Conservation (phyloP, 30 jellyfish, hydroid and myxozoan species). For the Morbakka virulenta region DNA sequence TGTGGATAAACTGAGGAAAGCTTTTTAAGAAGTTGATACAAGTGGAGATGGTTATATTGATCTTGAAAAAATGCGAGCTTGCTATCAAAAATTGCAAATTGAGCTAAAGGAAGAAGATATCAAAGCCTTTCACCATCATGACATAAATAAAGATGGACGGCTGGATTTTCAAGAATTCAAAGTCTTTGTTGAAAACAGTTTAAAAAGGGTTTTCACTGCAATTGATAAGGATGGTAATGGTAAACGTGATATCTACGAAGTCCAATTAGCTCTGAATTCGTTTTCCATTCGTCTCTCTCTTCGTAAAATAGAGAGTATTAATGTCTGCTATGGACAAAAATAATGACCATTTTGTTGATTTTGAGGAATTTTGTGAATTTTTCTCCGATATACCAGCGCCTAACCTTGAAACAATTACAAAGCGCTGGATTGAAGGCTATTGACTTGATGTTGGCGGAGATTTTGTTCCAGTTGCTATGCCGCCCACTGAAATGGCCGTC, state of each 20-base stretch:
- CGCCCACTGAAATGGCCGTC: constrained; percentile 82
- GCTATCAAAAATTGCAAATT: constrained; percentile 50
- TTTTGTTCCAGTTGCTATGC: constrained; percentile 70
- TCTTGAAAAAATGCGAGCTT: constrained; percentile 54
- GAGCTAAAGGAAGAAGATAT: constrained; percentile 36
- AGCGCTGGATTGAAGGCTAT: constrained; percentile 60
- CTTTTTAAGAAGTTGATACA: constrained; percentile 50
- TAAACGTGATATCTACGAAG: constrained; percentile 37
- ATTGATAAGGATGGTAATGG: constrained; percentile 62
- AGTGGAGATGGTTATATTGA: constrained; percentile 57
- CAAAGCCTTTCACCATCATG: constrained; percentile 26
- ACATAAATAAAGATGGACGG: constrained; percentile 31
- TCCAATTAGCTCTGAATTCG: constrained; percentile 44
- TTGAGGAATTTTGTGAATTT: constrained; percentile 71
- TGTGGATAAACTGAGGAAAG: constrained; percentile 34
- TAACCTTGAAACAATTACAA: constrained; percentile 41
- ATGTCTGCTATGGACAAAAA: constrained; percentile 67
- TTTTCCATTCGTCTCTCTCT: constrained; percentile 36
- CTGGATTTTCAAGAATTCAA: constrained; percentile 56
- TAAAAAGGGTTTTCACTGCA: constrained; percentile 40
- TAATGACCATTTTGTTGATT: constrained; percentile 47
- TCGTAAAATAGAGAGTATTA: constrained; percentile 51
- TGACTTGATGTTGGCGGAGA: constrained; percentile 81
- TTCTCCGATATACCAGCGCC: constrained; percentile 86
- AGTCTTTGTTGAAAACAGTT: constrained; percentile 50